Conservation (phyloP, 2,888 invertebrate species). For the Lapara coniferarum region DNA sequence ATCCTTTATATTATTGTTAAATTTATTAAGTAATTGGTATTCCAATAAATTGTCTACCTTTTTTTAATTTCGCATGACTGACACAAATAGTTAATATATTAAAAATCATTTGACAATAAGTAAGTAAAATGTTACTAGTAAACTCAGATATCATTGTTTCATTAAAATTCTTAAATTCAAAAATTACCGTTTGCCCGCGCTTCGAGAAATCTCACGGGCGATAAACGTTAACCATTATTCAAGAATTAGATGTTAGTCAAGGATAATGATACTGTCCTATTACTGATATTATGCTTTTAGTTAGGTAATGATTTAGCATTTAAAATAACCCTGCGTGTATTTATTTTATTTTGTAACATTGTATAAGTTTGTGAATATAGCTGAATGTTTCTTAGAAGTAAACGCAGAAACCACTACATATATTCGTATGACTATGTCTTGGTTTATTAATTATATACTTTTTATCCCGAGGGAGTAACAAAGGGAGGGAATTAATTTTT, state of each 20-base stretch:
- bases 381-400: background rate
- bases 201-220: conserved; percentile 43
- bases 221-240: conserved; percentile 39
- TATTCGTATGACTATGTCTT: background rate
- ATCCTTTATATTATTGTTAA: background rate
- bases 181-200: conserved; percentile 47
- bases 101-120: too few relatives aligned
- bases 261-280: background rate
- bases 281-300: background rate
- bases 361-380: background rate
- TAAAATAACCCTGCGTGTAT: background rate
- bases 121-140: too few relatives aligned
- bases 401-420: too few relatives aligned
- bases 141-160: conserved; percentile 52
- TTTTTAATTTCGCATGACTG: too few relatives aligned
- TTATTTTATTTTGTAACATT: background rate
- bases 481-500: too few relatives aligned
- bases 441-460: background rate
- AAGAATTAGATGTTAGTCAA: conserved; percentile 38
- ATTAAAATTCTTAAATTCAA: conserved; percentile 55
- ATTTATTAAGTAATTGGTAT: too few relatives aligned
- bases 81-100: too few relatives aligned
- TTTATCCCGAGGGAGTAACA: too few relatives aligned
- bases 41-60: too few relatives aligned
- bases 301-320: too few relatives aligned